phyloP scores from a whole-genome alignment of 2,113 vertebrate genomes.

The Crotalus tigris region DNA sequence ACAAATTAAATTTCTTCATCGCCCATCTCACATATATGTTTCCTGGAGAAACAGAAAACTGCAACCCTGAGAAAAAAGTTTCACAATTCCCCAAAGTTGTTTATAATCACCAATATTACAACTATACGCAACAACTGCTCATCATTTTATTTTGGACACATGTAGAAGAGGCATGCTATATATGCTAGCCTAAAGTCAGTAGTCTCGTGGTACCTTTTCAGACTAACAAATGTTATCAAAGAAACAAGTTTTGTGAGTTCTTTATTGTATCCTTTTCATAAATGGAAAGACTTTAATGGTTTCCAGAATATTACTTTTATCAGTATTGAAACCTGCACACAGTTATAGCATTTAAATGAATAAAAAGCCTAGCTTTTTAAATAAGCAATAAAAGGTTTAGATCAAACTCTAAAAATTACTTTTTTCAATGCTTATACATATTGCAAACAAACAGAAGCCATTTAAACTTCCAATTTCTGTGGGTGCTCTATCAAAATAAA shows the following conservation, averaged over 20 bases:
- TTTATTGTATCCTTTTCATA: background rate
- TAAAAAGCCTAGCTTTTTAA: constrained; percentile 9
- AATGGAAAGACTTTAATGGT: background rate
- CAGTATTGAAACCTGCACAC: constrained; percentile 10
- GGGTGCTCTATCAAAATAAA: constrained; percentile 20
- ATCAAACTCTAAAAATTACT: constrained; percentile 4
- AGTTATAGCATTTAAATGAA: constrained; percentile 15
- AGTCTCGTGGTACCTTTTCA: background rate
- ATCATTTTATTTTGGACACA: background rate
- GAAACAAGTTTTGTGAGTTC: background rate
- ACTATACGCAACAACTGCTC: background rate
- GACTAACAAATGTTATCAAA: background rate
- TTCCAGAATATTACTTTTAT: constrained; percentile 17
- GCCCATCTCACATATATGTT: background rate
- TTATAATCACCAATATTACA: background rate
- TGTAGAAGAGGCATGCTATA: background rate
- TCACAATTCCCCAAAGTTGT: background rate
- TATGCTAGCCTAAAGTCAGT: background rate
- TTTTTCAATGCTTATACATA: background rate
- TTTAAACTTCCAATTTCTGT: constrained; percentile 13
- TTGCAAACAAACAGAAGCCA: constrained; percentile 21
- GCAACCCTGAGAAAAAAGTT: constrained; percentile 5
- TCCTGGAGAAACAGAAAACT: background rate
- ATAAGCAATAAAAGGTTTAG: constrained; percentile 9
- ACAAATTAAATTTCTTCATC: background rate